Percentiles rank a stretch among this genome's conserved stretches.
Conservation (phyloP, 1,140 invertebrate species). For the Sarcophaga bullata region DNA sequence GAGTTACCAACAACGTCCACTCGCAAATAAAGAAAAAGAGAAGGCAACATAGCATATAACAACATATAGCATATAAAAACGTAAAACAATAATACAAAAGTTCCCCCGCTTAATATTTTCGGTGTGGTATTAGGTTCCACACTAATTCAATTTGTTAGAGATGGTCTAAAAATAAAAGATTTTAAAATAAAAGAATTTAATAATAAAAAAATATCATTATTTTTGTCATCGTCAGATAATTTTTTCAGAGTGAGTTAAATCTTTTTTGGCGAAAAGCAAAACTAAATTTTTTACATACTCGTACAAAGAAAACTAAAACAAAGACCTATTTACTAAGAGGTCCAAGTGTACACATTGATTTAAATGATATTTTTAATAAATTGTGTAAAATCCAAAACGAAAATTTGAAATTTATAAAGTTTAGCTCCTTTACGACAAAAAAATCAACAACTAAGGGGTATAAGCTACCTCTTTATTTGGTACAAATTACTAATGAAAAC, state of each 20-base stretch:
- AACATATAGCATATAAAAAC: too few species aligned
- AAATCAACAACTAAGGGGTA: background rate
- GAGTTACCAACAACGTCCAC: background rate
- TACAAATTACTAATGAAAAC: conserved; percentile 22
- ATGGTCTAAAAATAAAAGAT: background rate
- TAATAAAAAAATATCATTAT: background rate
- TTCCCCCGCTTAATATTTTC: too few species aligned
- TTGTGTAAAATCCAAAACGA: conserved; percentile 12
- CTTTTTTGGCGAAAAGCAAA: background rate
- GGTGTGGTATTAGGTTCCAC: too few species aligned
- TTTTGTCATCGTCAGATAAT: background rate
- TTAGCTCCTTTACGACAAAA: conserved; percentile 14
- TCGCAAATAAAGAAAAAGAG: background rate
- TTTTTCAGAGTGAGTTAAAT: conserved; percentile 5
- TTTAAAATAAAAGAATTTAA: conserved; percentile 31
- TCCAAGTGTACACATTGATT: background rate
- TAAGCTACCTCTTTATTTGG: background rate
- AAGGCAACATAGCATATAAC: background rate
- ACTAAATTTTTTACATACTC: conserved; percentile 30
- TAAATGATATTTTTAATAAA: conserved; percentile 3
- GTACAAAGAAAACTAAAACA: conserved; percentile 8
- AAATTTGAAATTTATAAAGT: conserved; percentile 19
- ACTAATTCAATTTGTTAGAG: background rate
- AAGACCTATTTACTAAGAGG: too few species aligned
- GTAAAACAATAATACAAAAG: too few species aligned